A percentile compares a stretch with the other conserved stretches of the same genome.
Conservation (phyloP, 2,888 invertebrate species). For the Campoplex capitator region DNA sequence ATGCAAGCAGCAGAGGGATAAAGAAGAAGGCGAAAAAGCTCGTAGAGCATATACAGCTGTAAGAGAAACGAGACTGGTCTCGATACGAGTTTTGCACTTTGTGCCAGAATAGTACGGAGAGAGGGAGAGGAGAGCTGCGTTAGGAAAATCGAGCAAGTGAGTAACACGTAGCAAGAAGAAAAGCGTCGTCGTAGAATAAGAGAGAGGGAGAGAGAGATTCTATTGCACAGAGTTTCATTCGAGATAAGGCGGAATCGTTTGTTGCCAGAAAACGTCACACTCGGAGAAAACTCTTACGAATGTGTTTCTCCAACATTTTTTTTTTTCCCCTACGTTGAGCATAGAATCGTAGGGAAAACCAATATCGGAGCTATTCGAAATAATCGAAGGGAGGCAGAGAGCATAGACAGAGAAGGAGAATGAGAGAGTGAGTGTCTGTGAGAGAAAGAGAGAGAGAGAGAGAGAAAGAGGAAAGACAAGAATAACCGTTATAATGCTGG, state of each 20-base stretch:
- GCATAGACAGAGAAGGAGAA: neutral
- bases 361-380: slow-evolving; percentile 44
- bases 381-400: slow-evolving; percentile 29
- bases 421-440: neutral
- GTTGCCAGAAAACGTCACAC: slow-evolving; percentile 48
- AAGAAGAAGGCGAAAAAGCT: slow-evolving; percentile 33
- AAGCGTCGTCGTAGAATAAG: neutral
- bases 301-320: neutral
- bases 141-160: slow-evolving; percentile 15
- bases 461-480: neutral
- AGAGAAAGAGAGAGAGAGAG: neutral
- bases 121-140: neutral
- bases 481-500: slow-evolving; percentile 34
- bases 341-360: slow-evolving; percentile 24
- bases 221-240: slow-evolving; percentile 47
- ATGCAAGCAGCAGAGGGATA: slow-evolving; percentile 4
- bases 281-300: slow-evolving; percentile 28
- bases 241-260: slow-evolving; percentile 55
- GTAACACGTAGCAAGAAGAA: slow-evolving; percentile 19
- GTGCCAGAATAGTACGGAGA: slow-evolving; percentile 33
- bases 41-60: slow-evolving; percentile 39
- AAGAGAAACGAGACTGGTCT: slow-evolving; percentile 39
- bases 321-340: neutral
- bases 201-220: slow-evolving; percentile 38
- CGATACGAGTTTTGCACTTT: slow-evolving; percentile 57